A percentile compares a stretch with the other conserved stretches of the same genome.
phyloP scores from a whole-genome alignment of 1,140 invertebrate genomes.

The Schlechtendalia chinensis region DNA sequence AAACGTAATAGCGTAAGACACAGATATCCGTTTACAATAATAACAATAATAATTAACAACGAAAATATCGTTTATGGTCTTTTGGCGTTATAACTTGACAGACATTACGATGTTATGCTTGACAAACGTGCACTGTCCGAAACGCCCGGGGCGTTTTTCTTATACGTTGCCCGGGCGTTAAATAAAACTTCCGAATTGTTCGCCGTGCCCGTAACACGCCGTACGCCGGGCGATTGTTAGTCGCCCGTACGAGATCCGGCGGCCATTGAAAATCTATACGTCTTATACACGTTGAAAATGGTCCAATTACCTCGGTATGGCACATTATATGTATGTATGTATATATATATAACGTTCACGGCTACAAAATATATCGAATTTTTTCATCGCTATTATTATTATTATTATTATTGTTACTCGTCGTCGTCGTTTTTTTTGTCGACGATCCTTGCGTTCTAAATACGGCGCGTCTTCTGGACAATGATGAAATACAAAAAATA shows the following conservation, averaged over 20 bases:
- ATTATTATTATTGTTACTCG: constrained; percentile 13
- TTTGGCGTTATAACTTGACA: too few species aligned
- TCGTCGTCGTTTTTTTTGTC: background rate
- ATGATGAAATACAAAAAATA: constrained; percentile 23
- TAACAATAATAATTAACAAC: too few species aligned
- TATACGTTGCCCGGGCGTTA: too few species aligned
- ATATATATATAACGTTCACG: constrained; percentile 12
- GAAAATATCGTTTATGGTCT: too few species aligned
- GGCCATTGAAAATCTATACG: constrained; percentile 18
- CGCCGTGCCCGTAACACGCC: too few species aligned
- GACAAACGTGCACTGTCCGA: too few species aligned
- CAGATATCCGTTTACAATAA: too few species aligned
- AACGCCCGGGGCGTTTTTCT: too few species aligned
- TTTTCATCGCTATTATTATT: constrained; percentile 1
- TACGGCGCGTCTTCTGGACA: constrained; percentile 23
- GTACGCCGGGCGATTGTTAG: background rate
- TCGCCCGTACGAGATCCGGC: background rate
- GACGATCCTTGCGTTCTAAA: constrained; percentile 38
- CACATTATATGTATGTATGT: too few species aligned
- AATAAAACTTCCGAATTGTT: too few species aligned
- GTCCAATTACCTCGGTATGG: constrained; percentile 49
- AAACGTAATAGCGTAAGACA: too few species aligned
- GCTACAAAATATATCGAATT: constrained; percentile 26
- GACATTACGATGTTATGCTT: too few species aligned
- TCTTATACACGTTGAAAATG: constrained; percentile 24